Evolutionary conservation across 92 coral and sea anemone genomes (phyloP).

Genomic region (Paramuricea clavata): DNA sequence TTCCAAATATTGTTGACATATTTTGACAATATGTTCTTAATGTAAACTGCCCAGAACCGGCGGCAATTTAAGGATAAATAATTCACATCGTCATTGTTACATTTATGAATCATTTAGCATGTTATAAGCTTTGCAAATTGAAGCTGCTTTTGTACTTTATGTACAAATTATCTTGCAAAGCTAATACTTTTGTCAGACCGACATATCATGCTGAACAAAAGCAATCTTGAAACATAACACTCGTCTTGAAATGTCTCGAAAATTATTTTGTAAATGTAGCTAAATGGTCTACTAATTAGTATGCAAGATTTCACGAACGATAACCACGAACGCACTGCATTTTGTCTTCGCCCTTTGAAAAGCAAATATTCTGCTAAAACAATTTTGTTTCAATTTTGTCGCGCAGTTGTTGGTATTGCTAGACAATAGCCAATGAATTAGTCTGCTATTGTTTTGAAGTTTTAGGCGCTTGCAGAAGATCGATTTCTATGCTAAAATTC

Average conservation of each 20-base stretch:
- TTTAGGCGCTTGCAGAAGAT: neutral
- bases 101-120: slow-evolving; percentile 17
- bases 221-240: neutral
- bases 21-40: slow-evolving; percentile 1
- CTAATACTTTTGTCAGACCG: neutral
- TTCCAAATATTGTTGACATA: slow-evolving; percentile 22
- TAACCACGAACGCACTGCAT: slow-evolving; percentile 13
- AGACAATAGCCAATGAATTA: slow-evolving; percentile 42
- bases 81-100: slow-evolving; percentile 16
- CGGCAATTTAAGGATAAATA: slow-evolving; percentile 17
- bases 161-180: neutral
- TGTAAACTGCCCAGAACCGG: slow-evolving; percentile 12
- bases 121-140: neutral
- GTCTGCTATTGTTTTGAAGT: slow-evolving; percentile 11
- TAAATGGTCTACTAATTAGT: slow-evolving; percentile 13
- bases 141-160: neutral
- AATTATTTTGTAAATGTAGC: neutral
- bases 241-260: neutral
- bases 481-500: neutral
- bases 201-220: neutral
- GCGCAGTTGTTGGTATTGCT: slow-evolving; percentile 49
- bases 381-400: neutral
- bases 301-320: slow-evolving; percentile 1
- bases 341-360: neutral
- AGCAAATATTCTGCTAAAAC: slow-evolving; percentile 11